These are phyloP conservation scores for Mormyrops boulengeri DNA, from an alignment of 2,797 vertebrate genomes.

Conservation along the genomic window DNA sequence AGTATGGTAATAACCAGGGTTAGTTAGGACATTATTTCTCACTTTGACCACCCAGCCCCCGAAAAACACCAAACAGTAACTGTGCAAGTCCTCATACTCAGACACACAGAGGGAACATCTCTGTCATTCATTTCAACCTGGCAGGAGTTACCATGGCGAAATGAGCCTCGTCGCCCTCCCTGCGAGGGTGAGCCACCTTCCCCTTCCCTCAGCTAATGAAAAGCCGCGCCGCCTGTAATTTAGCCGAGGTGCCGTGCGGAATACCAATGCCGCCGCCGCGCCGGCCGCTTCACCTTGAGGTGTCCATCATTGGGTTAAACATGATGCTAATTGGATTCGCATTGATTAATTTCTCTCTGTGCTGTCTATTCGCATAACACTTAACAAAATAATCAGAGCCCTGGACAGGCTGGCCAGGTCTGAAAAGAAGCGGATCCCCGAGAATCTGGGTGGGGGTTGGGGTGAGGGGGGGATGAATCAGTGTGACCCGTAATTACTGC, in stretches of 20 bases:
- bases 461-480: slow-evolving; percentile 69
- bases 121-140: background rate
- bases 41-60: background rate
- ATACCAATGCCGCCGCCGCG: slow-evolving; percentile 76
- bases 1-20: background rate
- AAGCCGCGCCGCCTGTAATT: slow-evolving; percentile 63
- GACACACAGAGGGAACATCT: background rate
- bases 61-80: background rate
- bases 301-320: slow-evolving; percentile 93
- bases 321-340: slow-evolving; percentile 95
- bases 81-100: background rate
- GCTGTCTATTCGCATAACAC: slow-evolving; percentile 88
- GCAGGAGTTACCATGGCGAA: background rate
- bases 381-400: slow-evolving; percentile 88
- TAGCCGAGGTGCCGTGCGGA: slow-evolving; percentile 58
- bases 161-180: slow-evolving; percentile 12
- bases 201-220: slow-evolving; percentile 70
- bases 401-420: slow-evolving; percentile 64
- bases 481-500: slow-evolving; percentile 77
- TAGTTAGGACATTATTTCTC: background rate
- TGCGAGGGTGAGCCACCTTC: slow-evolving; percentile 57
- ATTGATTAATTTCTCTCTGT: slow-evolving; percentile 89
- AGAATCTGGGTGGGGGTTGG: slow-evolving; percentile 60
- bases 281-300: slow-evolving; percentile 85
- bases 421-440: slow-evolving; percentile 76